Evolutionary conservation across 37 sponge, comb jelly and placozoan genomes (phyloP), one percentile per base, ranked within the genome.

Genomic region (Petrosia ficiformis): DNA sequence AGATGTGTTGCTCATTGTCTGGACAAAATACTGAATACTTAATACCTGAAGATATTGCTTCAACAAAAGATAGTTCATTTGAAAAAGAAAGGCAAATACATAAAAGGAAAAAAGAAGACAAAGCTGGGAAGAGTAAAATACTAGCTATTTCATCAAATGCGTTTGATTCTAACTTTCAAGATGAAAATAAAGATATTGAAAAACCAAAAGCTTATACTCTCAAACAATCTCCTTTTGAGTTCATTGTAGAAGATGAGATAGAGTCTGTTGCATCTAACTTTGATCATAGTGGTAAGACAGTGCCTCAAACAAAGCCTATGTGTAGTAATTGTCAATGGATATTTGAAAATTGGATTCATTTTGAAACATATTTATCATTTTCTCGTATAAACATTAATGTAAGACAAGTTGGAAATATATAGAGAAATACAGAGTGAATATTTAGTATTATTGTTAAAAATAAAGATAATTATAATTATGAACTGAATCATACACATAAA

Each of bases 341-440:
- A 36, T 21, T 67, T 32, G 25, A 33, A 0, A 67, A 30, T 16
- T 85, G 86, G 90, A 30, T 38, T 30, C 24, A 81, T n/a, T 66
- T 92, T 66, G 70, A 67, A n/a, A 24, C 42, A 8, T 96, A 94
- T 56, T 44, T 96, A 61, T 74, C 75, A 4, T 33, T 19, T 24
- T 85, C 94, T 34, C 71, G 94, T 44, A 93, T 96, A 39, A 96
- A 96, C 68, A 58, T 93, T 40, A 96, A 90, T 72, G 67, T 96
- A 14, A 59, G 97, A 72, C 94, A 96, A 81, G 97, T 96, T 59
- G 80, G 70, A 31, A n/a, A 71, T 39, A n/a, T 44, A 31, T n/a
- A 21, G 70, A 35, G 40, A 68, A 33, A 21, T 22, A 64, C 10
- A 64, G n/a, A n/a, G n/a, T n/a, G n/a, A n/a, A n/a, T n/a, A n/a